Base-by-base conservation (phyloP, 2,888 invertebrate genomes). In the Tyria jacobaeae region DNA sequence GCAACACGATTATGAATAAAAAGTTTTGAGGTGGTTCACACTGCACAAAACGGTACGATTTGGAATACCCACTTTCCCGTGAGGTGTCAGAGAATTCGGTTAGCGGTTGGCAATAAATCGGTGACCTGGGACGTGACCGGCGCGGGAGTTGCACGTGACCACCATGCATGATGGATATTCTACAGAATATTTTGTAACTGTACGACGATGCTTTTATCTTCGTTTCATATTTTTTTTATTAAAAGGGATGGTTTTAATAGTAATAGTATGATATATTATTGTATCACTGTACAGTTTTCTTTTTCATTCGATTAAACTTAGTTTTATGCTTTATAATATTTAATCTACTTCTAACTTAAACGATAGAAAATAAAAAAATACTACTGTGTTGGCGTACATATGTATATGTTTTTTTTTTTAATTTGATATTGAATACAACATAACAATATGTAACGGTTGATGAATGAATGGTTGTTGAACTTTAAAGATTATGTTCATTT, bases 91-190 rank as follows among this genome's bases (percentile, higher is more conserved):
- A 81, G 76, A 83, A 79, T 85, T 85, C 79, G 82, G 83, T 80
- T 77, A 72, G 78, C 79, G 71, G 77, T 74, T 72, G 70, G 80
- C 82, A 75, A 89, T 90, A 89, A 90, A 89, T 89, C 80, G 78
- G 82, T 68, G 71, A 71, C 78, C 63, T 61, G 76, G 54, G 71
- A 88, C 88, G 88, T 88, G 88, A 87, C 86, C 84, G 80, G 71
- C 78, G 80, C 76, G 70, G 34, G 76, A 64, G 70, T 64, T 66
- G 60, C 75, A 87, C 87, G 88, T 87, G 88, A 85, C 75, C 71
- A 62, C 64, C 76, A 75, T 76, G 61, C 74, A 54, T 66, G 70
- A 75, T 73, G 57, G 50, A 60, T 73, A 57, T 66, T 61, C 62
- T 72, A 72, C 68, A 35, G 35, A 34, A 47, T 17, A 56, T 47